phyloP scores from a whole-genome alignment of 2,113 vertebrate species.

The Rhynchomys soricoides region DNA sequence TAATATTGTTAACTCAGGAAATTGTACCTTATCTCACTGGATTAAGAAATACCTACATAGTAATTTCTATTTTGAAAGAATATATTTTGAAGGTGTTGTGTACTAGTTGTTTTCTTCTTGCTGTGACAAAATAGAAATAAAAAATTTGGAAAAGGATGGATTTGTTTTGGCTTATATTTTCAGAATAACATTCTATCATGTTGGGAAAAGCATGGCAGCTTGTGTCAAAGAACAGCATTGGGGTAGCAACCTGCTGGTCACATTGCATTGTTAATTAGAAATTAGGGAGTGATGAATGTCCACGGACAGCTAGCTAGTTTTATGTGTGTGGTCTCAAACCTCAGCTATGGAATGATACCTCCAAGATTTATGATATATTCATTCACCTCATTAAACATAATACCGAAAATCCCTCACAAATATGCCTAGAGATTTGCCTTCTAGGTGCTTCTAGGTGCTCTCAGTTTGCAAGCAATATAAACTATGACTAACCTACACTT shows the following conservation, averaged over 20 bases:
- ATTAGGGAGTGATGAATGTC: neutral
- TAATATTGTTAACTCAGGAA: neutral
- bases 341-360: neutral
- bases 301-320: neutral
- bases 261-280: too few species aligned
- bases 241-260: neutral
- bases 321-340: neutral
- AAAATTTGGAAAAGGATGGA: neutral
- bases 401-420: neutral
- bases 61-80: neutral
- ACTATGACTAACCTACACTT: too few species aligned
- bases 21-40: neutral
- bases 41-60: constrained; percentile 3
- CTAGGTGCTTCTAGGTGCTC: neutral
- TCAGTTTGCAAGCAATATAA: neutral
- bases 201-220: neutral
- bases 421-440: neutral
- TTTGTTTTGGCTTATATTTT: neutral
- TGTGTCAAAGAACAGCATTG: neutral
- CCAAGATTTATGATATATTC: neutral
- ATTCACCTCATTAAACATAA: too few species aligned
- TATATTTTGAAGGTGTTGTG: neutral
- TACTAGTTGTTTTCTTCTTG: neutral
- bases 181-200: too few species aligned
- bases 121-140: neutral